Evolutionary conservation across 2,113 vertebrate species (phyloP), one percentile per base, ranked within the genome.

Genomic region (Rousettus leschenaultii): DNA sequence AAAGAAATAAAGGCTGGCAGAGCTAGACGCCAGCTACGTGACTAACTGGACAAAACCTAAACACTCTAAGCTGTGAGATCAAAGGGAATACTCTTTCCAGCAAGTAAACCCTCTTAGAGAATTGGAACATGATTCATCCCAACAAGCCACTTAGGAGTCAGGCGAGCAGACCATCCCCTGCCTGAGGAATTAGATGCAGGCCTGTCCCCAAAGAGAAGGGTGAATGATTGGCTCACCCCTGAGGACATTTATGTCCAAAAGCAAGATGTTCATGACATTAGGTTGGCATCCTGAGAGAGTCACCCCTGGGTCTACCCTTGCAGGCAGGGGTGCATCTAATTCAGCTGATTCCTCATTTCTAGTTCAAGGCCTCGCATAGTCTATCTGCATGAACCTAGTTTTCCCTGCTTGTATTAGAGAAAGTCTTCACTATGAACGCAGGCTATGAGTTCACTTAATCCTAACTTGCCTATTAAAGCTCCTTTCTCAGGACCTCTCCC

Each of bases 31-130:
- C 90, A 84, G 51, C 33, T 61, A 53, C 26, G 9, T 75, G 88
- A 94, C 85, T 97, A 95, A 68, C 75, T 95, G 89, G 74, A 94
- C 48, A 86, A 94, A 98, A 87, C 77, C 79, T 82, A 89, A 51
- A 63, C 16, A 88, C 51, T 91, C 33, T 94, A 94, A 96, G 66
- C 94, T 12, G 2, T 48, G 66, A 95, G 91, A 95, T 97, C 92
- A 96, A 96, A 97, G 71, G 59, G 38, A 66, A 33, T 28, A 30
- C 14, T 80, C 79, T 95, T 96, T 89, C 75, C 79, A 94, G 93
- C 45, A 84, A 95, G 43, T 77, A 82, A 95, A 66, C 59, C 9
- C 30, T 86, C 59, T 88, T 91, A 70, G 71, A 94, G 59, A 92
- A 88, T 61, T 86, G 71, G 28, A 73, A 48, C 80, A 73, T 88